These are phyloP conservation scores for Apodemus agrarius DNA, from an alignment of 2,797 vertebrate species.

Conservation along the genomic window DNA sequence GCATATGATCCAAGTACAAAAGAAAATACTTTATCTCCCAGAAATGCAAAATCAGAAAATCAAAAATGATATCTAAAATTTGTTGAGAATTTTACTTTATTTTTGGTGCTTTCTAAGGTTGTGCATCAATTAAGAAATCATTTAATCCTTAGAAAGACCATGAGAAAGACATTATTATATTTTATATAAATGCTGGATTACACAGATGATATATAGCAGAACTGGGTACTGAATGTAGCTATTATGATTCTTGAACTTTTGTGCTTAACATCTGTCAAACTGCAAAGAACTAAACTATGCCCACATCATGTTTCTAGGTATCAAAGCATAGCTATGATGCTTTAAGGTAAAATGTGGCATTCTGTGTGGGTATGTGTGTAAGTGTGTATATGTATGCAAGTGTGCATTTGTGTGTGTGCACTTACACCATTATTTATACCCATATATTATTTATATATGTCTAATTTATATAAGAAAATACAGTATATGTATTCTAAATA, in stretches of 20 bases:
- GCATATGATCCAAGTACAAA: background rate
- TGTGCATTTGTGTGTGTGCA: background rate
- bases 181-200: background rate
- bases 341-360: background rate
- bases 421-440: background rate
- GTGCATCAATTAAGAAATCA: constrained; percentile 1
- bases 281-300: background rate
- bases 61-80: constrained; percentile 1
- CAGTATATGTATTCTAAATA: background rate
- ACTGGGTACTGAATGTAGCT: background rate
- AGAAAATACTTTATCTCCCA: background rate
- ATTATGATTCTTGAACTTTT: background rate
- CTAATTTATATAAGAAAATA: background rate
- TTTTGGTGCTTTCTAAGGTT: background rate
- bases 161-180: background rate
- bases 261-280: background rate
- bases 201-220: constrained; percentile 1
- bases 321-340: background rate
- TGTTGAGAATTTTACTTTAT: background rate
- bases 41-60: constrained; percentile 27
- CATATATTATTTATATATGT: background rate
- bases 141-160: background rate
- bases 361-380: background rate
- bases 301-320: background rate
- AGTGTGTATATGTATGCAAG: background rate